Base-by-base conservation (phyloP, 2,113 vertebrate species). In the Chunga burmeisteri region DNA sequence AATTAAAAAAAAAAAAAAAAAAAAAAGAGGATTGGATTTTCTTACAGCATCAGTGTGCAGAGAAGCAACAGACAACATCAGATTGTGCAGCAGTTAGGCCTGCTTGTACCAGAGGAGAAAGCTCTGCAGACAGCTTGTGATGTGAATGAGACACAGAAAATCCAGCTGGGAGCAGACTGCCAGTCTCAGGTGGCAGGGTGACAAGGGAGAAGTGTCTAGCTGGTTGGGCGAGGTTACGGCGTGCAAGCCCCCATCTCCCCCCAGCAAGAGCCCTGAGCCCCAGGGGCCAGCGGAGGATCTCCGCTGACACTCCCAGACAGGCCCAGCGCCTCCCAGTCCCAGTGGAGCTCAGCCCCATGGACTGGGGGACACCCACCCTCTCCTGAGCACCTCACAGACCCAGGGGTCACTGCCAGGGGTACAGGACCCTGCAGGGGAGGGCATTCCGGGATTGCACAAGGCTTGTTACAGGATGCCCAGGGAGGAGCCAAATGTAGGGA, bases 221-320 rank as follows among this genome's bases (percentile, higher is more conserved):
- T 30, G 53, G 7, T 25, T 18, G 16, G 3, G 4, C 1, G 1
- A 46, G 27, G 38, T 16, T 17, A 66, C 0, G 3, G 34, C 4
- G 0, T 5, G 16, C 6, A 6, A 50, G 27, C 16, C 26, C 30
- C 32, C 1, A 0, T 20, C 49, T 42, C 30, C 29, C 25, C 8
- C 4, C 13, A 22, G 61, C 26, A 55, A 65, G 16, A 70, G 52
- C 18, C 9, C 25, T 3, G 12, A 49, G n/a, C 19, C 8, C 32
- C 40, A 55, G 30, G 11, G 27, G 9, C 25, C 6, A 8, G n/a
- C 2, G 2, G 12, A 13, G 34, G 8, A 23, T 32, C 10, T 8
- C 49, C 36, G 27, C 7, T 32, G 36, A 21, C 26, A 14, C 58
- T 30, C 29, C 5, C 42, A 25, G n/a, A n/a, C n/a, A n/a, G n/a